These are phyloP conservation scores for Myotis lucifugus DNA, from an alignment of 2,113 vertebrate species.

Conservation along the genomic window DNA sequence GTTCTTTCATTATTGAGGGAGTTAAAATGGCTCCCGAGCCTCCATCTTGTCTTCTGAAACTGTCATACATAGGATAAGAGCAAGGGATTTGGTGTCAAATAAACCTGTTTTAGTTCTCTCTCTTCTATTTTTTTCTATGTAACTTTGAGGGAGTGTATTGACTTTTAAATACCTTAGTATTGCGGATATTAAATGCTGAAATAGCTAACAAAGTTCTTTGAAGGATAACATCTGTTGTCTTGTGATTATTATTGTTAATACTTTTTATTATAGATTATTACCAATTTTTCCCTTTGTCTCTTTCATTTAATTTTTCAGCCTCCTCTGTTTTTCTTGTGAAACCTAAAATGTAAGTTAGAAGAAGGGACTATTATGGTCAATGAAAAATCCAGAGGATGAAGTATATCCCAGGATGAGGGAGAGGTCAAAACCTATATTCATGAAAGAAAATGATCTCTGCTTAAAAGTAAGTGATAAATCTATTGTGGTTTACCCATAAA, in stretches of 20 bases:
- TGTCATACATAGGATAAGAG: background rate
- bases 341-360: background rate
- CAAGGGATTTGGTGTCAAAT: constrained; percentile 16
- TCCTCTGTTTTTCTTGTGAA: background rate
- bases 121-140: background rate
- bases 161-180: background rate
- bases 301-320: background rate
- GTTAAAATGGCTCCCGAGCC: background rate
- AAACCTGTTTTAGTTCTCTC: background rate
- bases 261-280: background rate
- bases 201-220: background rate
- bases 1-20: constrained; percentile 23
- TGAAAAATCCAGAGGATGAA: background rate
- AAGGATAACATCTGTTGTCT: background rate
- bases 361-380: background rate
- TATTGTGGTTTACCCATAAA: background rate
- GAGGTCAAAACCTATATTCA: background rate
- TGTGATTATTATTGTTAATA: background rate
- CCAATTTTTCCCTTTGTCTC: background rate
- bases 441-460: background rate
- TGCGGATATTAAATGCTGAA: background rate
- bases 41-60: background rate
- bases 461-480: background rate
- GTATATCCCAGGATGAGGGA: background rate
- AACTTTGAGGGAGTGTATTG: background rate